Evolutionary conservation across 2,797 vertebrate genomes (phyloP).

Genomic region (Xiphorhynchus erythropygius): DNA sequence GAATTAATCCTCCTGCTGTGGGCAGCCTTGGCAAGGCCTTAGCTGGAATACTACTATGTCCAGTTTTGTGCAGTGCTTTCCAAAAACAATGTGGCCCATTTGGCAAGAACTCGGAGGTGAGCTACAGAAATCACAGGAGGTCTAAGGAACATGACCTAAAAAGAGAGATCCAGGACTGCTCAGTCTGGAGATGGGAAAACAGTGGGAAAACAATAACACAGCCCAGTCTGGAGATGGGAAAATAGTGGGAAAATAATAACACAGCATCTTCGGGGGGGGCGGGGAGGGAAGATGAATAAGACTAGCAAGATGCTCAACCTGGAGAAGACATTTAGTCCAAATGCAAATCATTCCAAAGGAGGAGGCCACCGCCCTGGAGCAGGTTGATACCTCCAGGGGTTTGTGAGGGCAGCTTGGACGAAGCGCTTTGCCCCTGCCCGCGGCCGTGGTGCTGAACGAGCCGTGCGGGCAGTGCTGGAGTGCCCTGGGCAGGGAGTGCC

Average conservation of each 20-base stretch:
- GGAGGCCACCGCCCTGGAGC: rapidly evolving
- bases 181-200: not conserved
- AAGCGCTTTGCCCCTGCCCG: too few relatives aligned
- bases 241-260: not conserved
- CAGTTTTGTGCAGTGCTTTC: not conserved
- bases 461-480: rapidly evolving
- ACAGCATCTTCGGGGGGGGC: not conserved
- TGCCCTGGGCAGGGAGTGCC: rapidly evolving
- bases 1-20: slow-evolving; percentile 41
- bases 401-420: not conserved
- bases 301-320: not conserved
- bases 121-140: not conserved
- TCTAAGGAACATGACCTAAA: not conserved
- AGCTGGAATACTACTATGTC: not conserved
- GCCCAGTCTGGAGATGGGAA: not conserved
- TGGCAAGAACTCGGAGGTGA: not conserved
- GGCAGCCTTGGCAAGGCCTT: slow-evolving; percentile 30
- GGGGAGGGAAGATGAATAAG: not conserved
- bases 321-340: not conserved
- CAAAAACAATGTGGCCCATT: not conserved
- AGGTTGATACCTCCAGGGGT: too few relatives aligned
- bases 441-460: not conserved
- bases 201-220: not conserved
- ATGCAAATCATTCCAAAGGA: not conserved
- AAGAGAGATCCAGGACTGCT: not conserved